Evolutionary conservation across 2,113 vertebrate genomes (phyloP), one percentile per base, ranked within the genome.

Genomic region (Takifugu bimaculatus): DNA sequence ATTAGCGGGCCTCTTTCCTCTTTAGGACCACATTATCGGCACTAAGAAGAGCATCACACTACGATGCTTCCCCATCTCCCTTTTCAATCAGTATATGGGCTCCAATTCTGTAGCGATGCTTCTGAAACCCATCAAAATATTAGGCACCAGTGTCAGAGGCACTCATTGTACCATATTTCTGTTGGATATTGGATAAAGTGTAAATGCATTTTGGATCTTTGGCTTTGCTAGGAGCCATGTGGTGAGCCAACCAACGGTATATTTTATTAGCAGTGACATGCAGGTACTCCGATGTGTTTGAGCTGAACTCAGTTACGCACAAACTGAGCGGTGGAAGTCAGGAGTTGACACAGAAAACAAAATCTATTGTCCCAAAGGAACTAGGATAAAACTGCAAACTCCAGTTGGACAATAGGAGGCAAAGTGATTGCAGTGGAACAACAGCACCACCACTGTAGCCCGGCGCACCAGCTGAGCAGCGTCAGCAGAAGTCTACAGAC

Each of bases 181-280:
- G 7, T 26, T 39, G 35, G 28, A 77, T 83, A 88, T 75, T 86
- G 88, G 89, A 85, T 78, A 82, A 84, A 75, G 60, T 66, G 76
- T 86, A 79, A 82, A 81, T 78, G 74, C 80, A 81, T 85, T 87
- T 78, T 80, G 79, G 81, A 80, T 85, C 86, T 83, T 86, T 77
- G 80, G 78, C 77, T 72, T 80, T 72, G 77, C 74, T 88, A 84
- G 90, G 88, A 90, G 87, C 87, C 66, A 74, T 63, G 68, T 85
- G 87, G 81, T 82, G 79, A 78, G 74, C 74, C 78, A 86, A 88
- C 85, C 82, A 66, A 72, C 63, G 68, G 71, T 57, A 85, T 86
- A 69, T 77, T 76, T 87, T 72, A 73, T 76, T 55, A 70, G 69
- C 68, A 84, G 80, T 79, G 74, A 89, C 35, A 25, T 48, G 63